Base-by-base conservation (phyloP, 53 echinoderm and acorn worm species). In the Henricia sp. region DNA sequence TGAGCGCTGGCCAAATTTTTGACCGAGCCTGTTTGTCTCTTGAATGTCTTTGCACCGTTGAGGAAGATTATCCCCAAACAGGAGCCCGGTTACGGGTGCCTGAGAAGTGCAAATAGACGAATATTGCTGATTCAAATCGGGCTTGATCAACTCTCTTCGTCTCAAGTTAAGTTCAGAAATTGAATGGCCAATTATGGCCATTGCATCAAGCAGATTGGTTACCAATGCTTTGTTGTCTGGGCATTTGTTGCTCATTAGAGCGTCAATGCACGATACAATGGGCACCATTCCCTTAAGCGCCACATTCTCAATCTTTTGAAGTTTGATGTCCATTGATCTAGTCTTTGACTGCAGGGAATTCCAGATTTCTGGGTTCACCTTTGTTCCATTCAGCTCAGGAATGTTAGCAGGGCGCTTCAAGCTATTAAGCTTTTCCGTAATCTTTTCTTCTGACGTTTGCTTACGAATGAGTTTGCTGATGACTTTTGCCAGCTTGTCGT, bases 101-200 rank as follows among this genome's bases (percentile, higher is more conserved):
- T 68, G 36, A 0, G 40, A 37, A 68, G 68, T 38, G 38, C 41
- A 68, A 68, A 68, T 37, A 68, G 68, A 37, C 2, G 68, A 68
- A 68, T 8, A 68, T 10, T 68, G 68, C 0, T 36, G 40, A 12
- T 68, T 68, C 24, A 68, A 68, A 24, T 68, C 36, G 40, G 68
- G 68, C 68, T 68, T 68, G 0, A 68, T 68, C 1, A 68, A 40
- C 4, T 64, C 35, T 64, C 68, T 40, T 20, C 42, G 68, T 12
- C 68, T 17, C 4, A 68, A 68, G 40, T 68, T 68, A 19, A 64
- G 14, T 33, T 64, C 35, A 13, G 35, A 28, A 33, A 13, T 12
- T 39, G 68, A 37, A 68, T 68, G 68, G n/a, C 68, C 37, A 68
- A 40, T 68, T 68, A 68, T 37, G 38, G 68, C 68, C 68, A 68